Percentiles rank a stretch among this genome's conserved stretches.
These are phyloP conservation scores for Lophius americanus DNA, from an alignment of 2,797 vertebrate genomes.

Conservation along the genomic window DNA sequence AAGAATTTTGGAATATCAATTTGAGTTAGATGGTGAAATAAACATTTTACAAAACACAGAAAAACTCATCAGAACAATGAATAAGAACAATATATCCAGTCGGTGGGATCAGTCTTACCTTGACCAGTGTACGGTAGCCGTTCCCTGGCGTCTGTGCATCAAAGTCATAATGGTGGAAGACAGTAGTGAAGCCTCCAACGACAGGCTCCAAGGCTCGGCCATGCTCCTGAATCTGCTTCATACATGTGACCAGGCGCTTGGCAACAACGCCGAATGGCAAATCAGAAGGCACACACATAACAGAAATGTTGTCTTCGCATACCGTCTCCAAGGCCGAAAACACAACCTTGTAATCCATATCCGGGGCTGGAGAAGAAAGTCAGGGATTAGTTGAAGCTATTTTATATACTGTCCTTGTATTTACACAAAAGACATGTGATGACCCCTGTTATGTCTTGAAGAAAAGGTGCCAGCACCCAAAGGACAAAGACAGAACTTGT, in stretches of 20 bases:
- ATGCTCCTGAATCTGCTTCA: constrained; percentile 75
- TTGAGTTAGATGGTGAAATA: neutral
- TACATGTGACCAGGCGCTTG: constrained; percentile 63
- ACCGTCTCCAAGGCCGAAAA: constrained; percentile 72
- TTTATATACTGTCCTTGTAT: constrained; percentile 10
- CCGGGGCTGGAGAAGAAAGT: constrained; percentile 34
- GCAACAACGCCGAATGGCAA: constrained; percentile 44
- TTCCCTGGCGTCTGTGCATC: constrained; percentile 79
- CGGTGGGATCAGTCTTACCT: constrained; percentile 64
- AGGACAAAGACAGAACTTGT: constrained; percentile 34
- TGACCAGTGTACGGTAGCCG: constrained; percentile 83
- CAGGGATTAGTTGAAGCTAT: neutral
- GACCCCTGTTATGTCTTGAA: neutral
- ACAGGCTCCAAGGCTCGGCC: constrained; percentile 69
- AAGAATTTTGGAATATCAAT: neutral
- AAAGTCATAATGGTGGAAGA: constrained; percentile 83
- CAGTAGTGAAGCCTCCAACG: constrained; percentile 65
- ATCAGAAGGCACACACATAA: constrained; percentile 44
- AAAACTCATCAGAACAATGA: neutral
- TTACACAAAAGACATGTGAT: constrained; percentile 42
- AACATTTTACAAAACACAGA: neutral
- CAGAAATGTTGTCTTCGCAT: constrained; percentile 68
- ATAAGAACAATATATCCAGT: neutral
- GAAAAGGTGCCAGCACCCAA: constrained; percentile 5
- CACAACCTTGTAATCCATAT: constrained; percentile 74